Evolutionary conservation across 92 coral and sea anemone genomes (phyloP).

Genomic region (Zoanthus solanderi): DNA sequence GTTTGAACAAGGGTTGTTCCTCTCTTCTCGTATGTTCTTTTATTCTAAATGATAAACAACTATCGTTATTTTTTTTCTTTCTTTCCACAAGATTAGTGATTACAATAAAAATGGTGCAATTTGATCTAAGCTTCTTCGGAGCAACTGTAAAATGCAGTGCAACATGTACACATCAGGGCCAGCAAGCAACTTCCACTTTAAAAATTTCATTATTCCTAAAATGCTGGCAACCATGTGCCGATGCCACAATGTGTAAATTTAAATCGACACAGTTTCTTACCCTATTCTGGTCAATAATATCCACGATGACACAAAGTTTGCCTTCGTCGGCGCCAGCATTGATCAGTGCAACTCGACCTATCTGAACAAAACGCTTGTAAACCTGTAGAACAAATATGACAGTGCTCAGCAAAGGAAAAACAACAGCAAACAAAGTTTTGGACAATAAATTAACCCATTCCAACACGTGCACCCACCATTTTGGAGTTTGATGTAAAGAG

Average conservation of each 20-base stretch:
- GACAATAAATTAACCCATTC: slow-evolving; percentile 25
- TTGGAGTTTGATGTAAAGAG: slow-evolving; percentile 73
- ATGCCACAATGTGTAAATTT: too few species aligned
- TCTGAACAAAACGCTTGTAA: slow-evolving; percentile 96
- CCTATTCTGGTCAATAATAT: slow-evolving; percentile 96
- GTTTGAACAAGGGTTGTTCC: too few species aligned
- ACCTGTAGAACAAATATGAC: slow-evolving; percentile 75
- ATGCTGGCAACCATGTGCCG: too few species aligned
- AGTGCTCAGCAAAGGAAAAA: slow-evolving; percentile 38
- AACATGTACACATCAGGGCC: too few species aligned
- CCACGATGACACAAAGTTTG: slow-evolving; percentile 96
- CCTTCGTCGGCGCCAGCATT: slow-evolving; percentile 98
- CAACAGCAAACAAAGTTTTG: slow-evolving; percentile 31
- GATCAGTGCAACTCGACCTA: slow-evolving; percentile 97
- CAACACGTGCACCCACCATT: slow-evolving; percentile 95
- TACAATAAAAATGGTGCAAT: too few species aligned
- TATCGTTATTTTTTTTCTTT: too few species aligned
- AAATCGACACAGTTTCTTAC: slow-evolving; percentile 56
- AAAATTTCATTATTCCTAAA: neutral
- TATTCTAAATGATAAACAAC: too few species aligned
- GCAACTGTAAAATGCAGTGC: too few species aligned
- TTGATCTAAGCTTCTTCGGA: too few species aligned
- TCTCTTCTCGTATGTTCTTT: too few species aligned
- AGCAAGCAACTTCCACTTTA: too few species aligned
- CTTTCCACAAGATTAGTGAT: too few species aligned